A percentile compares a stretch with the other conserved stretches of the same genome.
These are phyloP conservation scores for Euura lappo DNA, from an alignment of 1,140 invertebrate species.

Conservation along the genomic window DNA sequence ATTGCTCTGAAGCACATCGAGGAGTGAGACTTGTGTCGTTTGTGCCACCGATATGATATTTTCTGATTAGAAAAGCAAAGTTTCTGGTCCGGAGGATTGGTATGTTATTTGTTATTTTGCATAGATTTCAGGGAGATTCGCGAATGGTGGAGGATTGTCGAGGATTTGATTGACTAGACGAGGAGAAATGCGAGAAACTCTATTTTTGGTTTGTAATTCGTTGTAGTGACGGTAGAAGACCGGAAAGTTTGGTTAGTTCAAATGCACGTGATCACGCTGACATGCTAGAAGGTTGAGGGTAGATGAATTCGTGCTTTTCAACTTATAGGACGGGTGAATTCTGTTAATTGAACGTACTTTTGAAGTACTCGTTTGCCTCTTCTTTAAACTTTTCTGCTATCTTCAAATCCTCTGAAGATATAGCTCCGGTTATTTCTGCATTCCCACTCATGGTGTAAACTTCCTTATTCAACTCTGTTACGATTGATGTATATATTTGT, in stretches of 20 bases:
- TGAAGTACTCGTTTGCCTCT: conserved; percentile 84
- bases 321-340: background rate
- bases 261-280: conserved; percentile 41
- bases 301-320: background rate
- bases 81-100: too few species aligned
- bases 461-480: background rate
- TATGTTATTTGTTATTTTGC: too few species aligned
- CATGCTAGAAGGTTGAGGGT: background rate
- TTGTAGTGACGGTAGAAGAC: too few species aligned
- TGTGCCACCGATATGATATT: too few species aligned
- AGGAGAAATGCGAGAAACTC: too few species aligned
- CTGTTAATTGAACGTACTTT: conserved; percentile 69
- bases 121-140: too few species aligned
- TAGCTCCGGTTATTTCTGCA: conserved; percentile 30
- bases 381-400: conserved; percentile 81
- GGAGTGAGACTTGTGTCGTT: too few species aligned
- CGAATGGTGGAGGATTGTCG: too few species aligned
- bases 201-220: too few species aligned
- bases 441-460: conserved; percentile 41
- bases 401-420: conserved; percentile 53
- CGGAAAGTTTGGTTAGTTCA: conserved; percentile 43
- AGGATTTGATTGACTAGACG: too few species aligned
- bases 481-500: background rate
- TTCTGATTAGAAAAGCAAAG: too few species aligned
- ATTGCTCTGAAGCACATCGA: too few species aligned